phyloP scores from a whole-genome alignment of 2,113 vertebrate genomes.

The Heterochromis multidens region DNA sequence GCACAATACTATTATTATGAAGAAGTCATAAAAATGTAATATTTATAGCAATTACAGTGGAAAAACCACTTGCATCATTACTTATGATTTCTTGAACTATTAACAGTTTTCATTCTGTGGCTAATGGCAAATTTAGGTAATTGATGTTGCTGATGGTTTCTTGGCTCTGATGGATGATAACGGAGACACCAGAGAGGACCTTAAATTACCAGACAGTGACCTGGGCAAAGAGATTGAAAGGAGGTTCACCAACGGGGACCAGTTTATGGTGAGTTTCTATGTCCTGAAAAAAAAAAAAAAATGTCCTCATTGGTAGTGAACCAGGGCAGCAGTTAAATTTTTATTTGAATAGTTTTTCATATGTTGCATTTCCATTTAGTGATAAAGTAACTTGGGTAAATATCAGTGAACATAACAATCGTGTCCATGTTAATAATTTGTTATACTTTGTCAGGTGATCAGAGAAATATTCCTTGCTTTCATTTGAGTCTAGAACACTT shows the following conservation, averaged over 20 bases:
- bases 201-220: constrained; percentile 85
- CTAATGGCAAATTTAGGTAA: constrained; percentile 69
- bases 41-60: background rate
- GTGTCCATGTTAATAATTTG: background rate
- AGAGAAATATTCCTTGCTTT: background rate
- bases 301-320: background rate
- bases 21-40: background rate
- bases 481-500: background rate
- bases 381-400: too few relatives aligned
- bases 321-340: background rate
- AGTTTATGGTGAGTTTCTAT: constrained; percentile 8
- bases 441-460: background rate
- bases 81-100: background rate
- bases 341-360: background rate
- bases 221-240: constrained; percentile 87
- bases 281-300: background rate
- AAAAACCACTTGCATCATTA: background rate
- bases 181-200: constrained; percentile 85
- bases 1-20: background rate
- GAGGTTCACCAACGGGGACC: constrained; percentile 80
- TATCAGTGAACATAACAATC: too few relatives aligned
- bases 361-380: background rate
- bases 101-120: background rate
- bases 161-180: constrained; percentile 85
- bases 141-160: constrained; percentile 82